Evolutionary conservation across 2,888 invertebrate genomes (phyloP), one percentile per base, ranked within the genome.

Genomic region (Alloplasta piceator): DNA sequence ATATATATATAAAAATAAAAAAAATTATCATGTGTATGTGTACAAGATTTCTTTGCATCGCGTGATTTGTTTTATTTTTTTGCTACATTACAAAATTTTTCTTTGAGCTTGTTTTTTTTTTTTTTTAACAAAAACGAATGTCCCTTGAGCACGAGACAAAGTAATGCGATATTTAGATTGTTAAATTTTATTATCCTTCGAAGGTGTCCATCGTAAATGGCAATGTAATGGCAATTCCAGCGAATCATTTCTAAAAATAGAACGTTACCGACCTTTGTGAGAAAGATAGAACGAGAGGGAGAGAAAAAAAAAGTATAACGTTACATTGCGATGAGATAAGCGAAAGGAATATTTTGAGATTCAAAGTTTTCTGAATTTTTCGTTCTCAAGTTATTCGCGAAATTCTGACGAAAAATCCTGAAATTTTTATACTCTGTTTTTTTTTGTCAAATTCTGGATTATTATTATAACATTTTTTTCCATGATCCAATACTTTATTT

Each of bases 1-100:
- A 88, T 87, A 74, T 55, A 74, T 63, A 74, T 56, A 66, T 58
- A 66, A 43, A 73, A 63, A 73, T 14, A 89, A 89, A 87, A 87
- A 89, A 83, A 86, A 85, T 78, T 86, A 87, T 87, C 83, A 72
- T 73, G 78, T 78, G 73, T 70, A 76, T 60, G 52, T 76, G 50
- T 61, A 61, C 10, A 60, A 16, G 9, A 46, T 67, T 74, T 67
- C 52, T 60, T 48, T 14, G 41, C 12, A 67, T 41, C 4, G 58
- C 60, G 36, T 16, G 38, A 68, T n/a, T n/a, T 26, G 3, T 26
- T 26, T 26, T 26, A 26, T 26, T 60, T 70, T 52, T 71, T 41
- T n/a, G 12, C 39, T 61, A 36, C 50, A 7, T 41, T 58, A 36
- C 56, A 63, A 63, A 60, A 52, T 63, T 70, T 14, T 61, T 12